These are phyloP conservation scores for Hypsibius dujardini DNA, from an alignment of 1,140 invertebrate species.

Conservation along the genomic window DNA sequence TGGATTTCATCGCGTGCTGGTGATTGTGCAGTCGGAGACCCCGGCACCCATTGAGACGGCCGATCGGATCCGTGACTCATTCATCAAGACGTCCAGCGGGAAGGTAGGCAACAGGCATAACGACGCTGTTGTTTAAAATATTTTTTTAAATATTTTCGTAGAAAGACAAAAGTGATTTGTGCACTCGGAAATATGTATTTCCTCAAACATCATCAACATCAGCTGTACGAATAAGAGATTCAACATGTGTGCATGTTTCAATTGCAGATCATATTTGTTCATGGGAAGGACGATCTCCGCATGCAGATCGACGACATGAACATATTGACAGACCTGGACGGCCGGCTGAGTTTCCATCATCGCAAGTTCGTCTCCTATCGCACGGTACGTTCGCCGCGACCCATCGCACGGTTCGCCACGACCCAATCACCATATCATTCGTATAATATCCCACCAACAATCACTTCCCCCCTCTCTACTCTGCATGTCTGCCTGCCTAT, in stretches of 20 bases:
- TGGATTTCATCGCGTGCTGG: neutral
- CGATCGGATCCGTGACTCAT: neutral
- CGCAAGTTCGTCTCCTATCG: constrained; percentile 11
- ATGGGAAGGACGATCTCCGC: neutral
- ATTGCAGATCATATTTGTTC: constrained; percentile 13
- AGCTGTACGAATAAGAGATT: too few relatives aligned
- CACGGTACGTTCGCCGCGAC: neutral
- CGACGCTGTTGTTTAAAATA: too few relatives aligned
- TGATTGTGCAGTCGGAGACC: neutral
- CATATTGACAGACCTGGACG: neutral
- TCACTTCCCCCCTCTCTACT: too few relatives aligned
- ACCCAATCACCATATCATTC: too few relatives aligned
- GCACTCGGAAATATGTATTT: too few relatives aligned
- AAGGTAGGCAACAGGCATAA: constrained; percentile 11
- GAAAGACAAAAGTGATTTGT: too few relatives aligned
- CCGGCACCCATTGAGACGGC: constrained; percentile 7
- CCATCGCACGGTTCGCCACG: too few relatives aligned
- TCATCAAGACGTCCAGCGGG: neutral
- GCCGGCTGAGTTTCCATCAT: constrained; percentile 5
- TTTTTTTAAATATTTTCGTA: too few relatives aligned
- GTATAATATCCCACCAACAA: too few relatives aligned
- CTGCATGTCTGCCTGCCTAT: too few relatives aligned
- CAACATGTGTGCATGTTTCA: too few relatives aligned
- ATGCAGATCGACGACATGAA: constrained; percentile 14
- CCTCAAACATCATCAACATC: too few relatives aligned